A percentile compares a stretch with the other conserved stretches of the same genome.
Evolutionary conservation across 1,140 invertebrate species (phyloP).

Genomic region (Calliopsis andreniformis): DNA sequence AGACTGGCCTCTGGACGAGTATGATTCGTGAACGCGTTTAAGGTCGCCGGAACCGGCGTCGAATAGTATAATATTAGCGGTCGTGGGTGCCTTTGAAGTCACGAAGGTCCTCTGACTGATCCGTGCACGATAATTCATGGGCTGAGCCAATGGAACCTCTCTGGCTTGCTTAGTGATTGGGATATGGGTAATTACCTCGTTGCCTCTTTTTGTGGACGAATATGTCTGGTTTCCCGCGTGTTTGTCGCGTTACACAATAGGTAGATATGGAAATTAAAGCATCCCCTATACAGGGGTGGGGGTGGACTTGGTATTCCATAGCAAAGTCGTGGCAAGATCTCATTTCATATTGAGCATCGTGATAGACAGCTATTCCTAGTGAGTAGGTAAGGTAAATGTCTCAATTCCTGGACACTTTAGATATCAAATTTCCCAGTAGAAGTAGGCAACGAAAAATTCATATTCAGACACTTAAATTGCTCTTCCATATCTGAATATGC

Average conservation of each 20-base stretch:
- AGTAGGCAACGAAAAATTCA: no score
- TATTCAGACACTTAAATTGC: no score
- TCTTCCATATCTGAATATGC: no score
- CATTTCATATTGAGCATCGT: no score
- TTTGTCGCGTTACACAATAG: background rate
- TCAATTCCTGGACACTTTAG: no score
- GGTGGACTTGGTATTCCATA: no score
- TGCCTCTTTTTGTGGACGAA: conserved; percentile 5
- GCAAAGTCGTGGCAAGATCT: no score
- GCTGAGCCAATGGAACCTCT: conserved; percentile 38
- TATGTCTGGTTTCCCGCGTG: background rate
- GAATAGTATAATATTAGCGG: conserved; percentile 61
- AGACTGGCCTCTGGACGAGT: conserved; percentile 19
- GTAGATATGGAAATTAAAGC: no score
- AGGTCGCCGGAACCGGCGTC: conserved; percentile 64
- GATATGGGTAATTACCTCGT: conserved; percentile 42
- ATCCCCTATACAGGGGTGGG: no score
- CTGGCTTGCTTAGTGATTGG: conserved; percentile 28
- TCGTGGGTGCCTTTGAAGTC: conserved; percentile 62
- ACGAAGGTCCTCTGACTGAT: conserved; percentile 2
- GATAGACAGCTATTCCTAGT: no score
- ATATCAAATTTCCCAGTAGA: no score
- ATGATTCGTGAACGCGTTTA: conserved; percentile 48
- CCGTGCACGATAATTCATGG: conserved; percentile 42
- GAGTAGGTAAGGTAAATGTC: no score